Percentiles rank a stretch among this genome's conserved stretches.
These are phyloP conservation scores for Druceiella hillmani DNA, from an alignment of 2,888 invertebrate species.

Conservation along the genomic window DNA sequence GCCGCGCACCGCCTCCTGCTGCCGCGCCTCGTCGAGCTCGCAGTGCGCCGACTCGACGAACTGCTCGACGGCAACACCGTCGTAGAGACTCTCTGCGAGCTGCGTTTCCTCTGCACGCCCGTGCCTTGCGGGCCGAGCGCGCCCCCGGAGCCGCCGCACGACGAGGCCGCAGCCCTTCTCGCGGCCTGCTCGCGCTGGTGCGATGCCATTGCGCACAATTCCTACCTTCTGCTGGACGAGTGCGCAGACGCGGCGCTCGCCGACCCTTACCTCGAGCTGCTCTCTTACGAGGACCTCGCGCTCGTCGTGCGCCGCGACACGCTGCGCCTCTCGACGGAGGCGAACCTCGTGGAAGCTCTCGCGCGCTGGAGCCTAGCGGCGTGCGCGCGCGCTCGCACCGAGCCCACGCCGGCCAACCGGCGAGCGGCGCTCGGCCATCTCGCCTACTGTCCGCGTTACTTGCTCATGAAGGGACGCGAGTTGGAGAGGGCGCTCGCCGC, in stretches of 20 bases:
- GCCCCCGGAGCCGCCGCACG: conserved; percentile 44
- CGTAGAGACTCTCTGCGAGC: conserved; percentile 56
- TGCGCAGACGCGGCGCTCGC: conserved; percentile 39
- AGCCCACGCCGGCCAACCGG: conserved; percentile 41
- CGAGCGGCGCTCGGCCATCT: conserved; percentile 46
- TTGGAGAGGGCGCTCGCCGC: conserved; percentile 51
- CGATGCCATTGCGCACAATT: conserved; percentile 60
- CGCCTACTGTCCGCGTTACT: conserved; percentile 60
- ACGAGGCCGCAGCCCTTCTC: conserved; percentile 37
- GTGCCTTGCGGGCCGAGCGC: conserved; percentile 46
- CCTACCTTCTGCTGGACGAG: conserved; percentile 51
- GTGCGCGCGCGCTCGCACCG: conserved; percentile 42
- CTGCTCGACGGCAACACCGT: conserved; percentile 60
- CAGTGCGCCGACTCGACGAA: conserved; percentile 60
- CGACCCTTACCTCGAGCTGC: conserved; percentile 47
- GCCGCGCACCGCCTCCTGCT: conserved; percentile 72
- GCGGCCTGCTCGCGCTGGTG: conserved; percentile 50
- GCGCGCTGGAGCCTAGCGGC: conserved; percentile 49
- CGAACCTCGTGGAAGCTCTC: conserved; percentile 56
- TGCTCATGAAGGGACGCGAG: conserved; percentile 59
- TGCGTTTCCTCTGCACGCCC: conserved; percentile 45
- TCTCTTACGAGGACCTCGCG: conserved; percentile 59
- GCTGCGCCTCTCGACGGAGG: conserved; percentile 58
- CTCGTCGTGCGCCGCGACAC: conserved; percentile 63
- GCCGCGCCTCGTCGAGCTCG: conserved; percentile 60